Evolutionary conservation across 2,888 invertebrate genomes (phyloP), one percentile per base, ranked within the genome.

Genomic region (Caradrina kadenii): DNA sequence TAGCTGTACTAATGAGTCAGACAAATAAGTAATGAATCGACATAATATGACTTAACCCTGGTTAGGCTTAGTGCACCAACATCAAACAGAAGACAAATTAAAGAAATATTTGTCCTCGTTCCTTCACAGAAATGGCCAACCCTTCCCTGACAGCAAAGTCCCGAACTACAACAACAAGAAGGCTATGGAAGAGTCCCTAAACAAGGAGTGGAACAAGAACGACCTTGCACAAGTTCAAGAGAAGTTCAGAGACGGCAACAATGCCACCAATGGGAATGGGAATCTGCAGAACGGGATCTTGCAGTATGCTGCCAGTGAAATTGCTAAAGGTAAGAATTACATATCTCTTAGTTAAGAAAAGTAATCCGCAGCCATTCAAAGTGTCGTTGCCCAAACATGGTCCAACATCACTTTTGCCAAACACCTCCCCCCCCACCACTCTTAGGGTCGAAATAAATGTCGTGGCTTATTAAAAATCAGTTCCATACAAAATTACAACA

Each of bases 221-320:
- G 96, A 96, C 82, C 88, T 94, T 19, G 81, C 94, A 0, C 93
- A 94, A 61, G 88, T 92, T 0, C 93, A 89, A 73, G 94, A 93
- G 80, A 94, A 94, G 83, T 93, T 93, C 79, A 83, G 79, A 22
- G 90, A 93, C 35, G 76, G 75, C 1, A 96, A 93, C 2, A 96
- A 93, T 1, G 89, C 94, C 42, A 66, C 58, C 4, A 95, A 94
- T 59, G 94, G 94, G 0, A 85, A 91, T 45, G 88, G 91, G 21
- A 93, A 94, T 79, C 71, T 94, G 8, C 94, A 95, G 78, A 96
- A 96, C 78, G 94, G 96, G 3, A 91, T 96, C 10, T 84, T 96
- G 70, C 96, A 96, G 79, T 96, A 94, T 84, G 96, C 97, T 54
- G 96, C 97, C 21, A 97, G 96, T 82, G 97, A 97, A 86, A 96